phyloP scores from a whole-genome alignment of 2,888 invertebrate species.

The Ceraclea dissimilis region DNA sequence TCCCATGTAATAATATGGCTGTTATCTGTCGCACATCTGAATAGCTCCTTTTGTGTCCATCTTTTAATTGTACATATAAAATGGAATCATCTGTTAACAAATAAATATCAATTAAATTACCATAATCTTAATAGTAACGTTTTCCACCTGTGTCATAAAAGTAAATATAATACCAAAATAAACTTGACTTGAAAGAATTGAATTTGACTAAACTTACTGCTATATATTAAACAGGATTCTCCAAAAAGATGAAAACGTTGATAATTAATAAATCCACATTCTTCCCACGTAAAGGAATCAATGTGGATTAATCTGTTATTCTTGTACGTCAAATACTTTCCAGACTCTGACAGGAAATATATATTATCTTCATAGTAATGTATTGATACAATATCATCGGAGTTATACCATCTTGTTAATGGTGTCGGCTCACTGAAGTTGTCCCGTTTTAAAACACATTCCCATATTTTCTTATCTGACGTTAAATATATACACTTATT shows the following conservation, averaged over 20 bases:
- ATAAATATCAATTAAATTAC: no score
- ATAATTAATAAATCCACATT: not conserved
- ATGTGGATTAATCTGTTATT: constrained; percentile 9
- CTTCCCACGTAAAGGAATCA: constrained; percentile 15
- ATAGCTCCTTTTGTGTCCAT: constrained; percentile 10
- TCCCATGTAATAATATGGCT: constrained; percentile 20
- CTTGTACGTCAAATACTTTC: constrained; percentile 18
- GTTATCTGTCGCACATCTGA: constrained; percentile 9
- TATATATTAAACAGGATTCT: constrained; percentile 20
- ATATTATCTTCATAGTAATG: constrained; percentile 12
- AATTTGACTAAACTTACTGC: constrained; percentile 20
- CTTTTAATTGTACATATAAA: constrained; percentile 15
- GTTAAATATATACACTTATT: constrained; percentile 21
- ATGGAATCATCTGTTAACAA: constrained; percentile 16
- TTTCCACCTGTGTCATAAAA: no score
- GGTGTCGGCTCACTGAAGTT: constrained; percentile 5
- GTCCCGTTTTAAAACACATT: constrained; percentile 5
- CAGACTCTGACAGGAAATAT: constrained; percentile 19
- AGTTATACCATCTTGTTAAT: constrained; percentile 19
- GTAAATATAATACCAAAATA: no score
- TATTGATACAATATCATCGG: constrained; percentile 14
- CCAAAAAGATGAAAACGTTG: constrained; percentile 15
- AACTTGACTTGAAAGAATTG: no score
- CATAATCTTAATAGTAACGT: no score
- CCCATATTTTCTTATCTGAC: constrained; percentile 12